Conservation (phyloP, 2,797 vertebrate genomes). For the Hozukius guyotensis region DNA sequence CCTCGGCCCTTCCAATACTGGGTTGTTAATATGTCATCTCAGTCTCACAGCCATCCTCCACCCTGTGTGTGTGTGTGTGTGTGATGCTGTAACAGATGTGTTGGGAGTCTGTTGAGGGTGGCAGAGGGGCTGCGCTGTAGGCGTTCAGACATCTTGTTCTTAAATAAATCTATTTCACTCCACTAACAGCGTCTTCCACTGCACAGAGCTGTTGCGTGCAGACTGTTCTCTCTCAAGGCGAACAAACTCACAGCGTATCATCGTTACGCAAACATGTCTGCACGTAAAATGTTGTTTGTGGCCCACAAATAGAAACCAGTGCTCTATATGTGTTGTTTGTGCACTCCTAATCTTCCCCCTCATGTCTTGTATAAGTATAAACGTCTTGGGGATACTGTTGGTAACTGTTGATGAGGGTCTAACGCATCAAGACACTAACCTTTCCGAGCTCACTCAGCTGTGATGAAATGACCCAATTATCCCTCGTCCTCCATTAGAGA, state of each 20-base stretch:
- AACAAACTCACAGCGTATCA: neutral
- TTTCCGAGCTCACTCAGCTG: slow-evolving; percentile 32
- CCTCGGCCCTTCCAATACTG: slow-evolving; percentile 24
- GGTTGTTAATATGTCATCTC: slow-evolving; percentile 38
- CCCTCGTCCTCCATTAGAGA: slow-evolving; percentile 36
- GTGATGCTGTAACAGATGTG: slow-evolving; percentile 60
- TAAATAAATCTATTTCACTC: slow-evolving; percentile 66
- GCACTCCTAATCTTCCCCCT: neutral
- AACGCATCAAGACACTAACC: neutral
- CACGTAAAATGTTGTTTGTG: neutral
- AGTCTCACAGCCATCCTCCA: slow-evolving; percentile 38
- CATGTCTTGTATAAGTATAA: neutral
- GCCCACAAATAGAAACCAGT: slow-evolving; percentile 3
- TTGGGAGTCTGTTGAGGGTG: slow-evolving; percentile 47
- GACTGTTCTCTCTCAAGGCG: slow-evolving; percentile 4
- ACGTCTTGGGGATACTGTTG: neutral
- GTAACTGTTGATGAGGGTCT: neutral
- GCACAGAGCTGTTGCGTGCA: slow-evolving; percentile 28
- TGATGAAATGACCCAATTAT: slow-evolving; percentile 49
- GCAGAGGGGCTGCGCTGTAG: slow-evolving; percentile 45
- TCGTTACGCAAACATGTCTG: slow-evolving; percentile 24
- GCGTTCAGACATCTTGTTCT: slow-evolving; percentile 57
- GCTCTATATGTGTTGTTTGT: neutral
- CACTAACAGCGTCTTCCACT: slow-evolving; percentile 12
- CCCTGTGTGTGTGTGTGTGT: neutral